Evolutionary conservation across 2,797 vertebrate species (phyloP), one percentile per base, ranked within the genome.

Genomic region (Myotis myotis): DNA sequence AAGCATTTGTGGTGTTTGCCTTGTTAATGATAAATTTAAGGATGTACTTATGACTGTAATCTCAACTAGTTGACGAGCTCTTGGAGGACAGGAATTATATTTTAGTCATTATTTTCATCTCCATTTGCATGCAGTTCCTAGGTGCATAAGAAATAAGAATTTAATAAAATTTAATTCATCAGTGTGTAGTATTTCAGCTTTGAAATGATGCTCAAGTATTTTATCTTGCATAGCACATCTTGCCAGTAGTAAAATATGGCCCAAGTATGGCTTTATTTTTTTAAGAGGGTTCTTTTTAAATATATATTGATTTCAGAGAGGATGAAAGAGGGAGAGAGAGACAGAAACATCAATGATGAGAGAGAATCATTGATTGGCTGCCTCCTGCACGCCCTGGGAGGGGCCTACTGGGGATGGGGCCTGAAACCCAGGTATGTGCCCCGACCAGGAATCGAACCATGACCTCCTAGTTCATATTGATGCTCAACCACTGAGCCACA

Each of bases 21-120:
- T 84, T 60, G 22, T 70, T 76, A 91, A 87, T 57, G 80, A 85
- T 49, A 91, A 91, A 85, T 72, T 55, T 57, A 66, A 87, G 25
- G 64, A 55, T 19, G 30, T 66, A 15, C 75, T 66, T 72, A 7
- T 57, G 41, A 76, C 62, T 57, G 10, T 71, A 76, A 82, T 82
- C 49, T 78, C 36, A 92, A 55, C 20, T 72, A 25, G 36, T 2
- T 88, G 72, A 62, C 51, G 55, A 71, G 25, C 19, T 89, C 49
- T 81, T 92, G 6, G 41, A 70, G 9, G 33, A 60, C 19, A 64
- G 16, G 60, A 62, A 57, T 87, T 75, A 68, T 84, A 82, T 81
- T 90, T 84, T 78, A 84, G 60, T 91, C 22, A 93, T 74, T 89
- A 93, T 74, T 89, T 93, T 75, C 78, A 68, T 75, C n/a, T 53